Evolutionary conservation across 2,888 invertebrate genomes (phyloP).

Genomic region (Prenolepis imparis): DNA sequence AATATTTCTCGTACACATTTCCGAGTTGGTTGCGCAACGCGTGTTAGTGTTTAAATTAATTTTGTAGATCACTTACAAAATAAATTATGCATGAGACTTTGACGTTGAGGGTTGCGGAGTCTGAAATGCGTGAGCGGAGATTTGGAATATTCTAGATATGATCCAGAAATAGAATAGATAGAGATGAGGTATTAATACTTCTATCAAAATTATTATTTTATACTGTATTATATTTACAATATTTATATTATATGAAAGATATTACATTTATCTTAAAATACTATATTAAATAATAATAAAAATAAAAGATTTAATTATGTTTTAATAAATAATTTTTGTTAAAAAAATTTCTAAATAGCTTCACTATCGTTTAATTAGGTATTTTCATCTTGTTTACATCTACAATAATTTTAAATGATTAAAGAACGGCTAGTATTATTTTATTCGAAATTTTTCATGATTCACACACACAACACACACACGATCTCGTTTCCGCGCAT

Average conservation of each 20-base stretch:
- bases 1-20: slow-evolving; percentile 29
- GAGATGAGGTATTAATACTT: slow-evolving; percentile 8
- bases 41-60: slow-evolving; percentile 31
- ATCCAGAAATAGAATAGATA: background rate
- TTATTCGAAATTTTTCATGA: background rate
- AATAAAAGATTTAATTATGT: slow-evolving; percentile 13
- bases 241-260: background rate
- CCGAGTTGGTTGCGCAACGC: background rate
- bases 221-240: background rate
- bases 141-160: slow-evolving; percentile 1
- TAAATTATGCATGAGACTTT: slow-evolving; percentile 36
- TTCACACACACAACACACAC: too few relatives aligned
- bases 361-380: background rate
- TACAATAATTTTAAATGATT: background rate
- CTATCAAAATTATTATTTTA: slow-evolving; percentile 12
- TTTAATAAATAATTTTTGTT: background rate
- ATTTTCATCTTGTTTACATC: background rate
- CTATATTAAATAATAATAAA: slow-evolving; percentile 1
- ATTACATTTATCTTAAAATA: too few relatives aligned
- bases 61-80: slow-evolving; percentile 22
- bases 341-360: background rate
- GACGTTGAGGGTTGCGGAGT: slow-evolving; percentile 1
- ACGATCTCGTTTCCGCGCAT: background rate
- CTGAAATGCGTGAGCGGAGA: slow-evolving; percentile 18
- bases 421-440: background rate